Evolutionary conservation across 2,113 vertebrate species (phyloP), one percentile per base, ranked within the genome.

Genomic region (Seriola rivoliana): DNA sequence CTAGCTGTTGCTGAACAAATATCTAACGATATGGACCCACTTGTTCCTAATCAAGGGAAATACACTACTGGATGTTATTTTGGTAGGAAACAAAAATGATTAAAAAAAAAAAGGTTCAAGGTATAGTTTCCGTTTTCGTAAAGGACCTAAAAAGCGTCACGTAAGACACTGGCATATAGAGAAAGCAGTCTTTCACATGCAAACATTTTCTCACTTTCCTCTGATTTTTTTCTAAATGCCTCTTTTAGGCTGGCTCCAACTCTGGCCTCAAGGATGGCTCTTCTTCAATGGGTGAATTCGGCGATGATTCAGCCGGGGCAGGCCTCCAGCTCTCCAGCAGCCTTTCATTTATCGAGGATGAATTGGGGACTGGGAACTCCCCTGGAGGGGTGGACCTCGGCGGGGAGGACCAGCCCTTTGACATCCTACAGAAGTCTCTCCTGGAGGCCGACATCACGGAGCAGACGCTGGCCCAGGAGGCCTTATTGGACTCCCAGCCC

Each of bases 391-490:
- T 89, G 74, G 98, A 98, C 89, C 96, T 99, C 40, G 96, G 94
- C 69, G 96, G 95, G 73, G 98, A 99, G 95, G 98, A 99, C 94
- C 97, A 99, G 89, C 98, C 97, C 87, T 99, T 99, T 72, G 98
- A 99, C 95, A 99, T 99, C 94, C 97, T 99, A 48, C 98, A 99
- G 94, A 99, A 99, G 90, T 99, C 98, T 85, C 95, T 99, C 85
- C 94, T 99, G 94, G 98, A 99, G 94, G 98, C 98, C 54, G 98
- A 99, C 93, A 99, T 99, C 93, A 99, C 98, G 7, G 98, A 99
- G 92, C 97, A 99, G 95, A 99, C 98, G 1, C 79, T 99, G 96
- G 98, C 97, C 23, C 97, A 99, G 95, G 98, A 99, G 94, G 98
- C 98, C 19, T 95, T 99, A 86, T 88, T 99, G 93, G 98, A 99